Base-by-base conservation (phyloP, 2,888 invertebrate genomes). In the Arctia plantaginis region DNA sequence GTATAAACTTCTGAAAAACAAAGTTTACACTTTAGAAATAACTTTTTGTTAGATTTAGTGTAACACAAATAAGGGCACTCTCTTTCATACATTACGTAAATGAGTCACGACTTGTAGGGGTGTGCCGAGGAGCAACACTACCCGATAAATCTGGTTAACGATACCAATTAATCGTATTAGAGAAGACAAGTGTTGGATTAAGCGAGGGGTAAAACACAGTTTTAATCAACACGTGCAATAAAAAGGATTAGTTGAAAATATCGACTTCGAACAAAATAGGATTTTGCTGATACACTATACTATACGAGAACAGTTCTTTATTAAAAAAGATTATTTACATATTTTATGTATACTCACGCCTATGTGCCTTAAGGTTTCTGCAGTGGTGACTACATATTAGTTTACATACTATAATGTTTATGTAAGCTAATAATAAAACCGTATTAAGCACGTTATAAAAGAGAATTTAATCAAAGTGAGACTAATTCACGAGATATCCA, bases 11-110 rank as follows among this genome's bases (percentile, higher is more conserved):
- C 74, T 89, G 88, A 91, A 87, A 88, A 88, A 75, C 84, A 74
- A 90, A 92, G 88, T 91, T 91, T 78, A 76, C 72, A 87, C 87
- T 85, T 87, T 75, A 79, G 81, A 87, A 87, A 88, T 85, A 87
- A 86, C 81, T 88, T 88, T 82, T 86, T 81, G 68, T 77, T 51
- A 7, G 65, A 67, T 77, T 77, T 69, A 69, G 72, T 77, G 74
- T 77, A 72, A 74, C 74, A 80, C 73, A 76, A 76, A 64, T 65
- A 82, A 74, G 73, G 69, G 18, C 39, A 68, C 69, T 76, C 79
- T 77, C 71, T 74, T 81, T 80, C 75, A 76, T 74, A 77, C 66
- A 76, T 79, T 77, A 69, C 66, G 66, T 77, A 76, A 83, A 80
- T 80, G 79, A 76, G 71, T 80, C 77, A 73, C 41, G 47, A 74